Evolutionary conservation across 2,797 vertebrate genomes (phyloP).

Genomic region (Cynopterus sphinx): DNA sequence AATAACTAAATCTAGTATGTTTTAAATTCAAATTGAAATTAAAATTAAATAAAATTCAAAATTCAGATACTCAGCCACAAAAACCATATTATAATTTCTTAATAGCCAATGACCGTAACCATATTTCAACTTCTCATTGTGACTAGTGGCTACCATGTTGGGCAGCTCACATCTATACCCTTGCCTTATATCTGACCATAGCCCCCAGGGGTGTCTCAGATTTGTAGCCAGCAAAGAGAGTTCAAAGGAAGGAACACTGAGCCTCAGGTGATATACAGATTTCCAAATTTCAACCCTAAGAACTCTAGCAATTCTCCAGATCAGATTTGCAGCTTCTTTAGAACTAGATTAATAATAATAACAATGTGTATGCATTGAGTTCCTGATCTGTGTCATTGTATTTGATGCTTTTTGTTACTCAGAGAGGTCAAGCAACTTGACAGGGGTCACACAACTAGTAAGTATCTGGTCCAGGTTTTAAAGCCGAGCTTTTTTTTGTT

Average conservation of each 20-base stretch:
- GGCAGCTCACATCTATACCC: neutral
- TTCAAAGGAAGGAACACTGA: neutral
- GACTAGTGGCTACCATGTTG: neutral
- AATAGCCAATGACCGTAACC: neutral
- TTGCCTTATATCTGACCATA: neutral
- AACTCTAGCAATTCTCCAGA: neutral
- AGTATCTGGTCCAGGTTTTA: neutral
- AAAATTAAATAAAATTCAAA: conserved; percentile 13
- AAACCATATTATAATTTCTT: neutral
- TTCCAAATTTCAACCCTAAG: neutral
- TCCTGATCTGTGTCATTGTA: neutral
- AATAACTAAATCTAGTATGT: neutral
- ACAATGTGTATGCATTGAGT: neutral
- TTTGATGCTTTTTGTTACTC: neutral
- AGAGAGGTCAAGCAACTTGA: neutral
- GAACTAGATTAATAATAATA: neutral
- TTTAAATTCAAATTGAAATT: conserved; percentile 20
- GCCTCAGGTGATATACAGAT: neutral
- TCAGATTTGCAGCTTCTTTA: neutral
- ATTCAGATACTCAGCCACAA: neutral
- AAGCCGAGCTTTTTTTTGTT: neutral
- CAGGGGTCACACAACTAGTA: neutral
- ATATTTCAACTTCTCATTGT: neutral
- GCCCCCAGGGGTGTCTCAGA: neutral
- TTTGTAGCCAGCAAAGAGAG: neutral